A percentile compares a stretch with the other conserved stretches of the same genome.
These are phyloP conservation scores for Polyergus mexicanus DNA, from an alignment of 1,140 invertebrate genomes.

Conservation along the genomic window DNA sequence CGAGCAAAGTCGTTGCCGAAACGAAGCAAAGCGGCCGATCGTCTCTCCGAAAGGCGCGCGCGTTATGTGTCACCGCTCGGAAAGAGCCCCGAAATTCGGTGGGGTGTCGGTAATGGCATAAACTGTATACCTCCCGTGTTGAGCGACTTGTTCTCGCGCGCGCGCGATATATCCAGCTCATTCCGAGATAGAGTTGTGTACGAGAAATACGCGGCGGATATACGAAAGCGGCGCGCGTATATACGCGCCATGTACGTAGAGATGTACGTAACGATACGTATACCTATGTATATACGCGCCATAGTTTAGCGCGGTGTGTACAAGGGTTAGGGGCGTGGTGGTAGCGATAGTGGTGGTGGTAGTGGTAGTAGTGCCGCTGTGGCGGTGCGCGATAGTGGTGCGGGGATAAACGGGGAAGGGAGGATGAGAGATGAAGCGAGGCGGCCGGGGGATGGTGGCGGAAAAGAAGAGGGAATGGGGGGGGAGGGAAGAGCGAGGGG, in stretches of 20 bases:
- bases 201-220: slow-evolving; percentile 46
- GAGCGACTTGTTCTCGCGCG: slow-evolving; percentile 74
- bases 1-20: background rate
- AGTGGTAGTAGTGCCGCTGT: slow-evolving; percentile 48
- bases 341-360: slow-evolving; percentile 65
- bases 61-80: slow-evolving; percentile 63
- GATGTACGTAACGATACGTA: slow-evolving; percentile 64
- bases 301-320: slow-evolving; percentile 77
- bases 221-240: slow-evolving; percentile 51
- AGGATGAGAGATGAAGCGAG: slow-evolving; percentile 56
- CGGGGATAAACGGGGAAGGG: slow-evolving; percentile 68
- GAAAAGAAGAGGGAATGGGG: slow-evolving; percentile 52
- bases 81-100: slow-evolving; percentile 77
- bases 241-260: slow-evolving; percentile 54
- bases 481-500: slow-evolving; percentile 34
- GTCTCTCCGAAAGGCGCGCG: slow-evolving; percentile 42
- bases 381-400: slow-evolving; percentile 65
- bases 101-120: slow-evolving; percentile 80
- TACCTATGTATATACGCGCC: slow-evolving; percentile 71
- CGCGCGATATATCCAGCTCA: slow-evolving; percentile 79
- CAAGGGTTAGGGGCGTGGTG: slow-evolving; percentile 78
- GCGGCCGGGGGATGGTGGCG: slow-evolving; percentile 56
- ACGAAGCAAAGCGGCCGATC: slow-evolving; percentile 39
- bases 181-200: slow-evolving; percentile 78
- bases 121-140: slow-evolving; percentile 79